A percentile compares a stretch with the other conserved stretches of the same genome.
Conservation (phyloP, 2,797 vertebrate genomes). For the Staurois parvus region DNA sequence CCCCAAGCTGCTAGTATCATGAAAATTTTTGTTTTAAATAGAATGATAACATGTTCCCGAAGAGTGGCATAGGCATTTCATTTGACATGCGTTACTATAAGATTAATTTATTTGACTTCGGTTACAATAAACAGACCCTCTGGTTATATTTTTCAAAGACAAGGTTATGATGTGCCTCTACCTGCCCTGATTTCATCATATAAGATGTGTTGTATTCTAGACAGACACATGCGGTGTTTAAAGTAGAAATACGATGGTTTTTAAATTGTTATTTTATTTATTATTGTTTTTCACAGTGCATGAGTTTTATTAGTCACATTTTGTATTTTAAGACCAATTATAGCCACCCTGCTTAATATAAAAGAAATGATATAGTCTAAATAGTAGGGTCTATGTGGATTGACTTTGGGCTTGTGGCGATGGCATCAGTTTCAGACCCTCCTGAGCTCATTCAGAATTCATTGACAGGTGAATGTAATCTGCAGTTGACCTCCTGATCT, state of each 20-base stretch:
- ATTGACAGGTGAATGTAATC: neutral
- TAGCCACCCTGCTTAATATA: neutral
- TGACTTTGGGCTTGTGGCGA: neutral
- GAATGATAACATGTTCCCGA: neutral
- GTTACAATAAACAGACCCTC: conserved; percentile 13
- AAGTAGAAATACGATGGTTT: neutral
- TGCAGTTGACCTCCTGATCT: neutral
- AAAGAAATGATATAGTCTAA: neutral
- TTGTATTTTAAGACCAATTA: neutral
- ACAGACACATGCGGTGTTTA: neutral
- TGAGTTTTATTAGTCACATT: neutral
- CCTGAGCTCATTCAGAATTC: neutral
- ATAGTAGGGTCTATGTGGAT: too few species aligned
- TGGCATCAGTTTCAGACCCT: neutral
- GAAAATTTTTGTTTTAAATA: too few species aligned
- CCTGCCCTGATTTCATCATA: conserved; percentile 16
- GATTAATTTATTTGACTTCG: neutral
- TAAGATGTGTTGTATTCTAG: neutral
- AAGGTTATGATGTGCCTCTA: conserved; percentile 21
- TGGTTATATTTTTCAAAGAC: conserved; percentile 18
- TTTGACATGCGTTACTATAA: conserved; percentile 7
- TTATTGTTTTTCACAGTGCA: neutral
- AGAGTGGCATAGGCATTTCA: neutral
- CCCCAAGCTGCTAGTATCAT: too few species aligned
- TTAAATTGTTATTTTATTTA: neutral